Percentiles rank a stretch among this genome's conserved stretches.
Evolutionary conservation across 2,888 invertebrate genomes (phyloP).

Genomic region (Eupithecia dodoneata): DNA sequence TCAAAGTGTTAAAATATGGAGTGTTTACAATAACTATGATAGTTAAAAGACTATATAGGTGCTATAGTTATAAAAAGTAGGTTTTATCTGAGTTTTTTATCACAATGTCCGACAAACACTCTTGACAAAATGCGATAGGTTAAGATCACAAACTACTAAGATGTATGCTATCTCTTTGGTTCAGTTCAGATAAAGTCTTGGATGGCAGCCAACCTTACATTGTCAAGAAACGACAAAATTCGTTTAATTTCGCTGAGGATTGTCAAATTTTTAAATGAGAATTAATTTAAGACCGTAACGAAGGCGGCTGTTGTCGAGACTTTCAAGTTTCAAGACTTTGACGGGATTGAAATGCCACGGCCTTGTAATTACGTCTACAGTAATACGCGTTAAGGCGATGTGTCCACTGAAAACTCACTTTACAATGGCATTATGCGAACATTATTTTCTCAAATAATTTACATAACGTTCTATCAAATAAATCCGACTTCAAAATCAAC

Average conservation of each 20-base stretch:
- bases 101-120: neutral
- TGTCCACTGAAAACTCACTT: constrained; percentile 4
- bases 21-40: too few species aligned
- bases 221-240: constrained; percentile 68
- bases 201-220: constrained; percentile 65
- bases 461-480: neutral
- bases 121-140: constrained; percentile 8
- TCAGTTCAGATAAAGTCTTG: constrained; percentile 55
- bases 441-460: neutral
- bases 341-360: constrained; percentile 62
- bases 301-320: constrained; percentile 59
- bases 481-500: neutral
- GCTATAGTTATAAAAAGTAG: neutral
- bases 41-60: too few species aligned
- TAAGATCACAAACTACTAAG: constrained; percentile 17
- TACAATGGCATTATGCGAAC: neutral
- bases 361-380: constrained; percentile 57
- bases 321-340: constrained; percentile 60
- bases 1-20: too few species aligned
- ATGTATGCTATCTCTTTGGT: constrained; percentile 43
- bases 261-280: constrained; percentile 70
- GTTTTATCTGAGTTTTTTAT: constrained; percentile 2
- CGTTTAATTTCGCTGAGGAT: constrained; percentile 68
- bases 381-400: constrained; percentile 23
- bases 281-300: constrained; percentile 71